phyloP scores from a whole-genome alignment of 2,797 vertebrate species.

The Prunella strophiata region DNA sequence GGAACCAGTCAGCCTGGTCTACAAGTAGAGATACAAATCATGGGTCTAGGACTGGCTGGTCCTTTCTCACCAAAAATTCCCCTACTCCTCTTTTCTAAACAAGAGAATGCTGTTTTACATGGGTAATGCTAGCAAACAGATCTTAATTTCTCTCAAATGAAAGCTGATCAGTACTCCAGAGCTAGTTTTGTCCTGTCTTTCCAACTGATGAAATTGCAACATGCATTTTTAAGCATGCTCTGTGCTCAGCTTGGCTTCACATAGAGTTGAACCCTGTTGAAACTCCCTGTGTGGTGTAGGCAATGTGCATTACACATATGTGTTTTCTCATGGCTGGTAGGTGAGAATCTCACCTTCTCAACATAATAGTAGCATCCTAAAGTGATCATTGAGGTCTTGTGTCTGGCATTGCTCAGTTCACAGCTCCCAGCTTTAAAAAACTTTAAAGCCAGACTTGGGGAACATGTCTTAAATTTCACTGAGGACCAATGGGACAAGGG shows the following conservation, averaged over 20 bases:
- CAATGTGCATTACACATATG: background rate
- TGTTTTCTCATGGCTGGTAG: background rate
- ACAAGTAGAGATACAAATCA: background rate
- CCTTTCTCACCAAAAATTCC: background rate
- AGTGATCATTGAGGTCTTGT: background rate
- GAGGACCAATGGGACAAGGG: background rate
- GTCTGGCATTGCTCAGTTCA: background rate
- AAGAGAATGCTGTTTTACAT: background rate
- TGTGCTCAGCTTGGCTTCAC: background rate
- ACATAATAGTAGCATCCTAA: background rate
- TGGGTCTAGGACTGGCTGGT: background rate
- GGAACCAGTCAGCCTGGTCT: background rate
- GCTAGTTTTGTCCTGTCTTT: background rate
- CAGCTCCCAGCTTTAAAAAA: background rate
- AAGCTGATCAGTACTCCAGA: background rate
- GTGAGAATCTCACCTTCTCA: background rate
- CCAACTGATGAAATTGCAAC: background rate
- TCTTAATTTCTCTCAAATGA: background rate
- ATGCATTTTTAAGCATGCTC: background rate
- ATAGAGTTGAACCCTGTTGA: background rate
- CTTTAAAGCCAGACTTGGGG: background rate
- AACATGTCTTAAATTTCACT: background rate
- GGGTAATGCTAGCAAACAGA: background rate
- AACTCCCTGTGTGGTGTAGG: background rate
- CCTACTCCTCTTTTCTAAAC: background rate